Base-by-base conservation (phyloP, 2,113 vertebrate species). In the Brachyhypopomus gauderio region DNA sequence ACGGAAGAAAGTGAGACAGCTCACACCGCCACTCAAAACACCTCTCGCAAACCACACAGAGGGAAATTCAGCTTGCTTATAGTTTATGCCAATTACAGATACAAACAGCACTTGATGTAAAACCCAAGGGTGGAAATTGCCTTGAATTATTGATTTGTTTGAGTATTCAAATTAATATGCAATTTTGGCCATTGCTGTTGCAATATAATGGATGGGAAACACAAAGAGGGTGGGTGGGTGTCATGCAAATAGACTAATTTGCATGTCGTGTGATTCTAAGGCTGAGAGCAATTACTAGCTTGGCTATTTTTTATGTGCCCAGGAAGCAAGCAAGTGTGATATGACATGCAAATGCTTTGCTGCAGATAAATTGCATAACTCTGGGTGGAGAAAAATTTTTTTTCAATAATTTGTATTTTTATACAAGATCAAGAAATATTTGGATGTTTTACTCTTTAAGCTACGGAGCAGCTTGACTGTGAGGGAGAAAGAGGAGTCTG, bases 1-100 rank as follows among this genome's bases (percentile, higher is more conserved):
- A 91, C 95, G 79, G 94, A 93, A 0, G 90, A 95, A 88, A 92
- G 95, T 96, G 83, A 92, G 85, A 30, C 27, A 34, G 55, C 64
- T 72, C 27, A 14, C 14, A 23, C 58, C 36, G 7, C 3, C 34
- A 60, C n/a, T 63, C 11, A 59, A 64, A 80, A 64, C 41, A 73
- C 58, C 22, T 73, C 36, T 30, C 9, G 16, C 41, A 80, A 22
- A 12, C 56, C 52, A 72, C 78, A 80, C 36, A 16, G 1, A n/a
- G 58, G 14, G n/a, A 36, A 23, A 23, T 14, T 36, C 34, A 80
- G 63, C 79, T 74, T 80, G 72, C 63, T 56, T 75, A 58, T 58
- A 38, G 41, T 81, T 75, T 75, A 41, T 66, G 45, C 8, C 45
- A 74, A 74, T 23, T 38, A 58, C 62, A 6, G 16, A 19, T 8